Evolutionary conservation across 2,888 invertebrate genomes (phyloP), one percentile per base, ranked within the genome.

Genomic region (Oeneis ivallda): DNA sequence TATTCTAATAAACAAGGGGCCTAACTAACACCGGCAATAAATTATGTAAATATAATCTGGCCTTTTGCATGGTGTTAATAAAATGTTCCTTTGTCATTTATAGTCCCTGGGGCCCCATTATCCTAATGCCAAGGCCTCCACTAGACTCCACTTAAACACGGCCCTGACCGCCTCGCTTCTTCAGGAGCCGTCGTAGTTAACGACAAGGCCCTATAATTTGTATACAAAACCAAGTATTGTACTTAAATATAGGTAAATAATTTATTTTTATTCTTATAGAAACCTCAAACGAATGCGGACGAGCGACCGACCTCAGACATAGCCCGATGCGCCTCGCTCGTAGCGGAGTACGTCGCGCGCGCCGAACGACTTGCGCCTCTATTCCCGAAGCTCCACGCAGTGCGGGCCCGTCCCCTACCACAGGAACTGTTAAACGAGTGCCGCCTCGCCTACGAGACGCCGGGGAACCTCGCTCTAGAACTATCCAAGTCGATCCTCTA

Each of bases 331-430:
- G 66, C 66, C 19, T 58, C 65, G 62, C 76, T 82, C 37, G 81
- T 84, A 59, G 83, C 82, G 26, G 91, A 91, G 81, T 92, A 91
- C 82, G 77, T 91, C 62, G 76, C 80, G 65, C 85, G 92, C 57
- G 79, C 88, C 6, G 79, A 75, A 47, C 82, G 87, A 9, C 82
- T 91, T 7, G 86, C 80, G 70, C 85, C 86, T 19, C 80, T 85
- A 68, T 74, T 80, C 71, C 78, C 79, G 52, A 72, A 74, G 7
- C 73, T 76, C 41, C 74, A 65, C 67, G 66, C 72, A 13, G 66
- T 65, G 17, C 71, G 77, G 66, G 41, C 74, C 64, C 74, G 79
- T 50, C 77, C 79, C 58, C 70, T 75, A 53, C 76, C 77, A 26
- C 74, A 76, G 70, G 72, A 76, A 68, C 70, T 74, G 59, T 65